phyloP scores from a whole-genome alignment of 2,888 invertebrate species.

The Loripinus fragilis region DNA sequence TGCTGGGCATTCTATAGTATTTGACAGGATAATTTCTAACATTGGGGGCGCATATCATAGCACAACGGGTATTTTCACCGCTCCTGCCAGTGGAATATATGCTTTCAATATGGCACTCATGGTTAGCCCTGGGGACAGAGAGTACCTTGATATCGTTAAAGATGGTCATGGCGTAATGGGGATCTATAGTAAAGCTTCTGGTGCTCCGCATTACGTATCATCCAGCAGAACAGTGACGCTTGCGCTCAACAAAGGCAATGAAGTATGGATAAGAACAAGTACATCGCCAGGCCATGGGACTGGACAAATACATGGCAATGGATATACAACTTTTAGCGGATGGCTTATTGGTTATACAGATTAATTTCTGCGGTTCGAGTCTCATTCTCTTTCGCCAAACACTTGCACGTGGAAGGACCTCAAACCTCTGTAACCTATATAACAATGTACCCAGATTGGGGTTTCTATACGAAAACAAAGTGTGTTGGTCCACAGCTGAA shows the following conservation, averaged over 20 bases:
- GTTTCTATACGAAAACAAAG: no score
- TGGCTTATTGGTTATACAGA: slow-evolving; percentile 21
- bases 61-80: neutral
- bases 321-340: slow-evolving; percentile 42
- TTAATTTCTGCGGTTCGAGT: no score
- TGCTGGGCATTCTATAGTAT: neutral
- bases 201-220: slow-evolving; percentile 22
- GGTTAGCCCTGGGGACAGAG: neutral
- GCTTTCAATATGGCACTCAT: neutral
- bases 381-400: no score
- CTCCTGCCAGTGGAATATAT: neutral
- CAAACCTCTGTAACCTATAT: no score
- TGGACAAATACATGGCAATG: slow-evolving; percentile 41
- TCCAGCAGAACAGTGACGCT: slow-evolving; percentile 32
- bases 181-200: slow-evolving; percentile 28
- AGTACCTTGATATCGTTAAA: neutral
- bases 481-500: no score
- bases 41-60: neutral
- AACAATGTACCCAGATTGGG: no score
- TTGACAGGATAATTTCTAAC: neutral
- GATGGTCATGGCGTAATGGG: slow-evolving; percentile 34
- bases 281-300: no score
- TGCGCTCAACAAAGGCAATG: slow-evolving; percentile 24
- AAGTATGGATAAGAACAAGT: slow-evolving; percentile 38
- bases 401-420: no score